Conservation (phyloP, 2,888 invertebrate species). For the Acholoe squamosa region DNA sequence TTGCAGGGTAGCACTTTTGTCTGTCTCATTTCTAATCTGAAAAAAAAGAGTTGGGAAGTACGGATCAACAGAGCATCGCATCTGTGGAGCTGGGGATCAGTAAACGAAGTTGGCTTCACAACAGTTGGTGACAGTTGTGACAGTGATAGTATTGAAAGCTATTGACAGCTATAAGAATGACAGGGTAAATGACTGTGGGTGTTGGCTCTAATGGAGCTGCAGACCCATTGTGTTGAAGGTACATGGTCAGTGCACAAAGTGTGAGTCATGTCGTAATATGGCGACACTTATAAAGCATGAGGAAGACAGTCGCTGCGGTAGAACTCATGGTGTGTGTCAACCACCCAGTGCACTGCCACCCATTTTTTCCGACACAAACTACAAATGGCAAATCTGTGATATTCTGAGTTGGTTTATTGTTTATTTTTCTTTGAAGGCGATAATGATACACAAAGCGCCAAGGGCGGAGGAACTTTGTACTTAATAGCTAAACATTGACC, state of each 20-base stretch:
- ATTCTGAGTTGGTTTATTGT: constrained; percentile 29
- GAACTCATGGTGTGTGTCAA: background rate
- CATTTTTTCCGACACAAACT: constrained; percentile 41
- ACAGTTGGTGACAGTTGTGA: background rate
- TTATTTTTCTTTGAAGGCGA: background rate
- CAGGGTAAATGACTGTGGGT: background rate
- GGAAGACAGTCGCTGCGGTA: background rate
- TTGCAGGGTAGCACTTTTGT: background rate
- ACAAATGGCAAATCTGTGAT: constrained; percentile 56
- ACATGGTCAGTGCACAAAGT: background rate
- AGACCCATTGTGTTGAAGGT: background rate
- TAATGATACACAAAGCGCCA: background rate
- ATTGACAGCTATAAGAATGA: background rate
- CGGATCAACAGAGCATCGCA: background rate
- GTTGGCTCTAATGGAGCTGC: background rate
- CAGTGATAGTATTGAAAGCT: background rate
- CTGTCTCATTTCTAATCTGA: constrained; percentile 43
- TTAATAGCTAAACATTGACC: background rate
- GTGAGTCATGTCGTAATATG: background rate
- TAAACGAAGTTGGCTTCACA: background rate
- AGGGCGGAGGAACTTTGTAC: background rate
- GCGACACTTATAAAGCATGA: background rate
- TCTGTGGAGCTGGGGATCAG: background rate
- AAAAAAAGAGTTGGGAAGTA: background rate
- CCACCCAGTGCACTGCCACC: background rate